phyloP scores from a whole-genome alignment of 1,140 invertebrate species.

The Drosophila santomea region DNA sequence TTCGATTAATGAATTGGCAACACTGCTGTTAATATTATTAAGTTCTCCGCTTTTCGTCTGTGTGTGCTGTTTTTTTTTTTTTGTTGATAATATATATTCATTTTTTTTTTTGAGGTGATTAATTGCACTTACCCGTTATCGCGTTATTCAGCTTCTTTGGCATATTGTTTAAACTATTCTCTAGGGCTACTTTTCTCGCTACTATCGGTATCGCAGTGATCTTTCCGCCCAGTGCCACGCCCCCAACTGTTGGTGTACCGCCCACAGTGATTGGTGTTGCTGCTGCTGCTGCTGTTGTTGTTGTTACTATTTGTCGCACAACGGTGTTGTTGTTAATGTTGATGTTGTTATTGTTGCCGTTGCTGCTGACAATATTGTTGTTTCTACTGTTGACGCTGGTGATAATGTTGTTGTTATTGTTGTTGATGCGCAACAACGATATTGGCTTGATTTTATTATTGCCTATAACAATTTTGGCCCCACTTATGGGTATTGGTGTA shows the following conservation, averaged over 20 bases:
- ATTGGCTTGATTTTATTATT: conserved; percentile 53
- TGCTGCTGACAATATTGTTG: background rate
- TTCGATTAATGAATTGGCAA: too few relatives aligned
- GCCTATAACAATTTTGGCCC: conserved; percentile 39
- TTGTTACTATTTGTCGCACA: conserved; percentile 15
- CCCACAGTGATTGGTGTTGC: conserved; percentile 1
- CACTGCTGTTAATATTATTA: background rate
- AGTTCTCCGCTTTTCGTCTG: background rate
- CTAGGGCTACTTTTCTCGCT: conserved; percentile 53
- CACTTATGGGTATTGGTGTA: conserved; percentile 2
- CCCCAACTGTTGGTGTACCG: conserved; percentile 3
- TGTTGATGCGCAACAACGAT: conserved; percentile 48
- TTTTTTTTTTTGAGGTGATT: too few relatives aligned
- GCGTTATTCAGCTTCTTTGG: conserved; percentile 71
- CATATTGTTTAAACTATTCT: conserved; percentile 66
- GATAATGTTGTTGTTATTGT: conserved; percentile 36
- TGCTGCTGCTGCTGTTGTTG: background rate
- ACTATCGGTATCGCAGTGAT: conserved; percentile 47
- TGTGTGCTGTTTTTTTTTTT: background rate
- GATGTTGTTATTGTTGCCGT: conserved; percentile 11
- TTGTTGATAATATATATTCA: too few relatives aligned
- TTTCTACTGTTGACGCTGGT: conserved; percentile 11
- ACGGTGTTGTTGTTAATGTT: conserved; percentile 4
- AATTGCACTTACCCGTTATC: conserved; percentile 53
- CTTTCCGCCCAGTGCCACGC: conserved; percentile 37